phyloP scores from a whole-genome alignment of 2,113 vertebrate genomes.

The Montifringilla adamsi region DNA sequence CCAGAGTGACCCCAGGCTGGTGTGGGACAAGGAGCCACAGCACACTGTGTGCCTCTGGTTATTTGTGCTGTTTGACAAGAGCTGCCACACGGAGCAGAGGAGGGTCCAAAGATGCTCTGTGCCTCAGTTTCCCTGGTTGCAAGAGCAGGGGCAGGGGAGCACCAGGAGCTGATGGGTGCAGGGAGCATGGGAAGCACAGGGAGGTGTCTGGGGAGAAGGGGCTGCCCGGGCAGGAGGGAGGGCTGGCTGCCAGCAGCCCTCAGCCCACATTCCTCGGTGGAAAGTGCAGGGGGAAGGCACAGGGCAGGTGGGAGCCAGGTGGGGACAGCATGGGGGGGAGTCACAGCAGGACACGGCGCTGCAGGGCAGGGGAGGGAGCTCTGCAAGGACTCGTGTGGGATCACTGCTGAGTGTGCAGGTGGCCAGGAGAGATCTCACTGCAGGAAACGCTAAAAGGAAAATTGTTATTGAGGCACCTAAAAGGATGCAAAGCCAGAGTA shows the following conservation, averaged over 20 bases:
- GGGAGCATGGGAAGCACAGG: not conserved
- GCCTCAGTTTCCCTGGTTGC: not conserved
- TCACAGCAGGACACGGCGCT: not conserved
- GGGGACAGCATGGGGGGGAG: not conserved
- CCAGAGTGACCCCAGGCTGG: not conserved
- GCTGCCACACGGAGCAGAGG: not conserved
- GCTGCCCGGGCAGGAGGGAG: not conserved
- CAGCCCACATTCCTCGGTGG: not conserved
- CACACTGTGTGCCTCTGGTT: not conserved
- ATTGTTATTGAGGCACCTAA: not conserved
- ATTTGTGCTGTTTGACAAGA: not conserved
- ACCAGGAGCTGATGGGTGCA: rapidly evolving
- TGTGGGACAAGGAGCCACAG: not conserved
- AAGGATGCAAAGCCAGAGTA: not conserved
- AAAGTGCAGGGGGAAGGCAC: not conserved
- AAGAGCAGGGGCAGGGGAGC: not conserved
- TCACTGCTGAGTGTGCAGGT: rapidly evolving
- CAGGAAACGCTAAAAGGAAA: not conserved
- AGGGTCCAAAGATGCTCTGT: not conserved
- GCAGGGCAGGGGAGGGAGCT: not conserved
- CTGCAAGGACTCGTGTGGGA: not conserved
- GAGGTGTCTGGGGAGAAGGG: not conserved
- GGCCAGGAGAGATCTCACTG: not conserved
- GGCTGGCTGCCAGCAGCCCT: not conserved
- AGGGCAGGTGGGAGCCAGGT: not conserved